Base-by-base conservation (phyloP, 2,888 invertebrate genomes). In the Notodonta dromedarius region DNA sequence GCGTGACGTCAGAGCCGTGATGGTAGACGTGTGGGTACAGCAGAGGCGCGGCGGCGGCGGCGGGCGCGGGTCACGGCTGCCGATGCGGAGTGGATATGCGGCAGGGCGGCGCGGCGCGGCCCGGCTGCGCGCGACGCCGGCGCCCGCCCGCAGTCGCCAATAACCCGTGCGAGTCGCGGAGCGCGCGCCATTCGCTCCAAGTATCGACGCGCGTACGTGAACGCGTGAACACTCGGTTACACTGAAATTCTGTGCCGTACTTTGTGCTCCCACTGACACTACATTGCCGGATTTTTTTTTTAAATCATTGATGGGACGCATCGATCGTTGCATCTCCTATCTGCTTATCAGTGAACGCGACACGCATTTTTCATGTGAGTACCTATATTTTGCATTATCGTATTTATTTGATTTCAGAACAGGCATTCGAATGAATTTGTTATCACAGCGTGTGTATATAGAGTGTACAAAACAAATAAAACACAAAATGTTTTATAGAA, bases 171-270 rank as follows among this genome's bases (percentile, higher is more conserved):
- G 72, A 81, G 78, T 73, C 79, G 79, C 72, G 79, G 80, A 86
- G 79, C 85, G 85, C 88, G 88, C 87, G 87, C 85, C 84, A 74
- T 76, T 71, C 74, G 76, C 74, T 70, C 76, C 77, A 63, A 74
- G 78, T 87, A 88, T 90, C 85, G 91, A 90, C 87, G 85, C 83
- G 79, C 77, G 70, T 74, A 76, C 77, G 75, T 76, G 69, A 76
- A 74, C 75, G 78, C 65, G 62, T 64, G 54, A 42, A 64, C 75
- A 74, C 73, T 73, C 85, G 80, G 81, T 79, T 80, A 46, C 61
- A 58, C 60, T 60, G 60, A 67, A 76, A 61, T 65, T 69, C 67
- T 77, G 77, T 80, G 75, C 75, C 66, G 66, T 69, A 70, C 56
- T 69, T 70, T 65, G 73, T 73, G 68, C 56, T 59, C 60, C 53